Evolutionary conservation across 2,888 invertebrate genomes (phyloP), one percentile per base, ranked within the genome.

Genomic region (Argyra leucocephala): DNA sequence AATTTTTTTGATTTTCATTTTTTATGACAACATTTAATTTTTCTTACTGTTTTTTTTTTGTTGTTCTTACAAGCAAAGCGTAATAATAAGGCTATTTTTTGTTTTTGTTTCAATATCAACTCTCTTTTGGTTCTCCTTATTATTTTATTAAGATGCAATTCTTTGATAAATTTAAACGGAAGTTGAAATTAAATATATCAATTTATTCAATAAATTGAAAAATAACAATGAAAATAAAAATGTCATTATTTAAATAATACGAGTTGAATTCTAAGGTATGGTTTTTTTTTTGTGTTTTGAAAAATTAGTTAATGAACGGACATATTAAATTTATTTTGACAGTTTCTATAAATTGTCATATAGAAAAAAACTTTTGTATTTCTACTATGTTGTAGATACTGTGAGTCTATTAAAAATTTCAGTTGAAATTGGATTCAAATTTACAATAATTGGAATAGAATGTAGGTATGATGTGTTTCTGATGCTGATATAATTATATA

Each of bases 1-100:
- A 62, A 31, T 62, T 62, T 62, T 62, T 18, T 62, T 62, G 31
- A 31, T 18, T 31, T 31, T 10, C 7, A 31, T n/a, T 18, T 48
- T 15, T 18, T 18, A 48, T 5, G 18, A 48, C 5, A 48, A 3
- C 2, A 12, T 48, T 48, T 18, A 48, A 12, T 48, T 12, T 48
- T 1, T 48, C 5, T 48, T 48, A 48, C 18, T 48, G 12, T 10
- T 3, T 37, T 37, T 37, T 37, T 37, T 15, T 15, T 37, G 5
- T 15, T 37, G 37, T 37, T 26, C 7, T 26, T 37, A 9, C n/a
- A n/a, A n/a, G 5, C 12, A 48, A 48, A 18, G 18, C 48, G 9
- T 48, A 5, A 48, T 48, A 48, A 48, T 48, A 15, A 48, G 48
- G 15, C 18, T 48, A 48, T 48, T 48, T 31, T 48, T 18, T 10